A percentile compares a stretch with the other conserved stretches of the same genome.
Conservation (phyloP, 1,140 invertebrate species). For the Anastrepha obliqua region DNA sequence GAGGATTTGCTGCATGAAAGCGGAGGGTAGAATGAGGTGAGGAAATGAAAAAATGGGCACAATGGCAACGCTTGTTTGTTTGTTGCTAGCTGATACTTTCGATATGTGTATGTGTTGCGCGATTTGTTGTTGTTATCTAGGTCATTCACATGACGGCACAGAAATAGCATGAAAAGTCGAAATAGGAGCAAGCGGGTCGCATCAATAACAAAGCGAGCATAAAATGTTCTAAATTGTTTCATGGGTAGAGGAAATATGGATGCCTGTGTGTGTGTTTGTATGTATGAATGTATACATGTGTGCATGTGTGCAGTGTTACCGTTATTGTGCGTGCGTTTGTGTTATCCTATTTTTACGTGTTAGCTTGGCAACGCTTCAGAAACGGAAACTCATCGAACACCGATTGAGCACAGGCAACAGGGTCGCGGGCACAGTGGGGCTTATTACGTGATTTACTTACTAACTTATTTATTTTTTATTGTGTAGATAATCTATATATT, state of each 20-base stretch:
- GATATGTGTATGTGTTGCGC: constrained; percentile 59
- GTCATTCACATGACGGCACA: constrained; percentile 72
- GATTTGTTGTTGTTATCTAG: constrained; percentile 71
- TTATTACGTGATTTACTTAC: neutral
- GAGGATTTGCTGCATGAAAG: neutral
- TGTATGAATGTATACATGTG: neutral
- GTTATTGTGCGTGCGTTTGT: neutral
- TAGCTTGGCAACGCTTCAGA: constrained; percentile 7
- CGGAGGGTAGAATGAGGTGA: too few relatives aligned
- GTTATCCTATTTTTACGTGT: neutral
- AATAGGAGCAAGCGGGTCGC: neutral
- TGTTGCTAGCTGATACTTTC: constrained; percentile 53
- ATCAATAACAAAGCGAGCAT: neutral
- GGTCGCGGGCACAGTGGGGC: neutral
- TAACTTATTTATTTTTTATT: too few relatives aligned
- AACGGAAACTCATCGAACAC: constrained; percentile 30
- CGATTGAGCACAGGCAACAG: constrained; percentile 15
- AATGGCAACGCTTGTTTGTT: constrained; percentile 65
- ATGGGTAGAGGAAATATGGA: neutral
- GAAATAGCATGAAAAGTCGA: neutral
- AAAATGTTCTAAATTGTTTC: neutral
- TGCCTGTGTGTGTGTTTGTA: neutral
- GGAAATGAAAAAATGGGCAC: constrained; percentile 67
- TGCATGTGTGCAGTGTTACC: neutral
- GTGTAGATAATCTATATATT: too few relatives aligned